These are phyloP conservation scores for Xenopus laevis DNA, from an alignment of 2,113 vertebrate species.

Conservation along the genomic window DNA sequence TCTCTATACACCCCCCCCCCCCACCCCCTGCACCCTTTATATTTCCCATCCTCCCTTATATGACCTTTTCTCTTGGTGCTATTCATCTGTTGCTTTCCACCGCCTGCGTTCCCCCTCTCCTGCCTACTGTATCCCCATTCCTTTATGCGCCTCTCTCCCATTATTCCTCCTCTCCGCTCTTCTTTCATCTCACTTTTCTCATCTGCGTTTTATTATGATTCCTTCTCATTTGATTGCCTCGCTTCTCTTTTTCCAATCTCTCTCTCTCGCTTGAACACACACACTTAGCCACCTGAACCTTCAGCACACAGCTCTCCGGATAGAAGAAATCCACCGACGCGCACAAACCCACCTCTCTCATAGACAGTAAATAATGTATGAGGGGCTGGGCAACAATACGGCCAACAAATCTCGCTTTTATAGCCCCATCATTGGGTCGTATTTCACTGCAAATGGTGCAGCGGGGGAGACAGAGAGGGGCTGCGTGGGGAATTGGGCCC, in stretches of 20 bases:
- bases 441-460: slow-evolving; percentile 13
- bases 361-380: slow-evolving; percentile 39
- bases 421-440: slow-evolving; percentile 1
- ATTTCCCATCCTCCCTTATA: too few relatives aligned
- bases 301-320: not conserved
- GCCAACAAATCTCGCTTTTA: slow-evolving; percentile 16
- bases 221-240: slow-evolving; percentile 27
- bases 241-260: too few relatives aligned
- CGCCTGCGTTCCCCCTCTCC: too few relatives aligned
- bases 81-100: too few relatives aligned
- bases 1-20: not conserved
- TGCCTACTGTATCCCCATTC: too few relatives aligned
- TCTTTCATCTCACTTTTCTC: not conserved
- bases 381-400: slow-evolving; percentile 12
- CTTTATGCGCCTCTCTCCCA: too few relatives aligned
- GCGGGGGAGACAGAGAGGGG: not conserved
- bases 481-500: not conserved
- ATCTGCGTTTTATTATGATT: not conserved
- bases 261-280: not conserved
- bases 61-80: too few relatives aligned
- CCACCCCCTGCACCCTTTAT: slow-evolving; percentile 8
- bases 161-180: not conserved
- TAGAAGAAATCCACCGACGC: too few relatives aligned
- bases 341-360: slow-evolving; percentile 17
- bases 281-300: slow-evolving; percentile 45